phyloP scores from a whole-genome alignment of 2,113 vertebrate genomes.

The Melanocharis versteri region DNA sequence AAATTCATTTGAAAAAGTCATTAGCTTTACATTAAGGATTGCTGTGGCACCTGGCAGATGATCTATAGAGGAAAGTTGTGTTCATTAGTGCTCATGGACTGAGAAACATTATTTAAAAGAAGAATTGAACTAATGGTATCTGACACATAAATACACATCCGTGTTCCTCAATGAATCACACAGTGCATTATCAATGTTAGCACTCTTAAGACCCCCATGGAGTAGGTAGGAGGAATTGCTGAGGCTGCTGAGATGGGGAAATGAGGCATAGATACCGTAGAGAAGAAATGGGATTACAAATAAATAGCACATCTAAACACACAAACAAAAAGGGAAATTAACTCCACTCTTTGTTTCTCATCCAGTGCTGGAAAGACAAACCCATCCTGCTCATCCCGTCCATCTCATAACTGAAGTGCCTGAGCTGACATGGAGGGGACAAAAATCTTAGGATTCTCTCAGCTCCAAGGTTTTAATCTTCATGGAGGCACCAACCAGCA shows the following conservation, averaged over 20 bases:
- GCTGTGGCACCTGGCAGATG: neutral
- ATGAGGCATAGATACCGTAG: neutral
- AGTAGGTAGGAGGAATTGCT: neutral
- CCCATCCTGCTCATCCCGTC: neutral
- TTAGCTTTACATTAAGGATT: conserved; percentile 39
- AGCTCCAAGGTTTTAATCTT: neutral
- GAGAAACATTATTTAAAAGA: neutral
- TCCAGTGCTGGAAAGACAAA: neutral
- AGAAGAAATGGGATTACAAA: neutral
- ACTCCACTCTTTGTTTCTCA: neutral
- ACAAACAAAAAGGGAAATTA: neutral
- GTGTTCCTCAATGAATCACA: neutral
- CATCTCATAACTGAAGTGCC: neutral
- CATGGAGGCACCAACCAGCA: neutral
- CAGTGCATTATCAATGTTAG: neutral
- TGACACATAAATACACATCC: neutral
- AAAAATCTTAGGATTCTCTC: neutral
- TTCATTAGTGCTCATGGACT: neutral
- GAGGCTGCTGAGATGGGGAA: neutral
- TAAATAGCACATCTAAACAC: neutral
- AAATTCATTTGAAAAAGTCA: conserved; percentile 7
- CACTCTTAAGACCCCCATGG: neutral
- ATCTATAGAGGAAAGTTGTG: neutral
- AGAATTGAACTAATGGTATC: neutral
- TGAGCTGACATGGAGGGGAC: neutral